Conservation (phyloP, 2,113 vertebrate genomes). For the Psittacara wagleri region DNA sequence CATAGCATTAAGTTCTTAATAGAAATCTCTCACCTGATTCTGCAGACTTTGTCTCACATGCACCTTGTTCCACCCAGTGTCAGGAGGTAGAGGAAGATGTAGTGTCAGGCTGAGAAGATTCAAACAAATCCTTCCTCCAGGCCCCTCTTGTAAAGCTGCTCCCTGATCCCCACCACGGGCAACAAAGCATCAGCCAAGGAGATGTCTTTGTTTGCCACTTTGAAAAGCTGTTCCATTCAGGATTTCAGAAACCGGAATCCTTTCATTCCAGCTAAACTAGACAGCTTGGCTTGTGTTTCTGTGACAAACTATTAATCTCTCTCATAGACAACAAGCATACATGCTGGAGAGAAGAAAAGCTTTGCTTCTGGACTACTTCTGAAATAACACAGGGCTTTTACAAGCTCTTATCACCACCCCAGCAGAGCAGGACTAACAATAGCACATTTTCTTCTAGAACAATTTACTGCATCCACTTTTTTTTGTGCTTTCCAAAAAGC, state of each 20-base stretch:
- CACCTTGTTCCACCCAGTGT: not conserved
- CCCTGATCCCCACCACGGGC: not conserved
- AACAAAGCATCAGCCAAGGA: not conserved
- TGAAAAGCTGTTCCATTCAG: not conserved
- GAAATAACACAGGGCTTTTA: not conserved
- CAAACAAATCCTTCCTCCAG: not conserved
- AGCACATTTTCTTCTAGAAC: slow-evolving; percentile 3
- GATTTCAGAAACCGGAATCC: not conserved
- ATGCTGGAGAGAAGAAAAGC: not conserved
- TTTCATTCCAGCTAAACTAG: not conserved
- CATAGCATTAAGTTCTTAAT: not conserved
- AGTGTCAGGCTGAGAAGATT: not conserved
- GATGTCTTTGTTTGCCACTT: not conserved
- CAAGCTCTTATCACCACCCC: not conserved
- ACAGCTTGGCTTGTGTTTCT: not conserved
- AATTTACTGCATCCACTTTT: not conserved
- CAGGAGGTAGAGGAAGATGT: not conserved
- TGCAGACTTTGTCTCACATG: not conserved
- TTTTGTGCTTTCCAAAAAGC: not conserved
- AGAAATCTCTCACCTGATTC: not conserved
- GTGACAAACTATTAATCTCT: not conserved
- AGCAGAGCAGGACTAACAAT: not conserved
- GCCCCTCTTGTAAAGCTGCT: not conserved
- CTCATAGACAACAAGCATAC: not conserved
- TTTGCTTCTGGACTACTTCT: not conserved